These are phyloP conservation scores for Heteronetta atricapilla DNA, from an alignment of 2,113 vertebrate species.

Conservation along the genomic window DNA sequence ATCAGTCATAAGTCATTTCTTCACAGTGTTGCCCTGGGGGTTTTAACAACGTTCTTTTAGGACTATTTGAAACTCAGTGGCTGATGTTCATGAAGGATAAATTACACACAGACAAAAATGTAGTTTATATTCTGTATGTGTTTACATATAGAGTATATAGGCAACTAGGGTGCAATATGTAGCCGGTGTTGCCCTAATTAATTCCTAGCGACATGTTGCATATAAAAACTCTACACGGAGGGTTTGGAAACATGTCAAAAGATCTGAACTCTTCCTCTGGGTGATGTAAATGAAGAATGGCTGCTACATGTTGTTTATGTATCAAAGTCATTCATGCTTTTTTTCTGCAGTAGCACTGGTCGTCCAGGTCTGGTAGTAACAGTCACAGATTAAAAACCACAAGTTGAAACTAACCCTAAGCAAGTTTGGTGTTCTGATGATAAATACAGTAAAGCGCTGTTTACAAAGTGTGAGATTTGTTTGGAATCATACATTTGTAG, in stretches of 20 bases:
- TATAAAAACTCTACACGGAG: background rate
- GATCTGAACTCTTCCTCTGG: background rate
- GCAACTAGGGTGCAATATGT: background rate
- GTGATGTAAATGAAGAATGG: background rate
- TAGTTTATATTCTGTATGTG: background rate
- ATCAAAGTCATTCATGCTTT: background rate
- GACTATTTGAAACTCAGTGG: background rate
- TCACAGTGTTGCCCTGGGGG: background rate
- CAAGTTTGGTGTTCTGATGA: background rate
- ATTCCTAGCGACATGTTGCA: background rate
- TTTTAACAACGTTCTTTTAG: background rate
- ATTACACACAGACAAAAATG: background rate
- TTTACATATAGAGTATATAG: background rate
- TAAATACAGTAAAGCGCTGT: background rate
- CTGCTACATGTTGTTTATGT: background rate
- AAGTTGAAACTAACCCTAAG: background rate
- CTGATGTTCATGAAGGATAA: background rate
- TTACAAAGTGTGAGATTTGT: background rate
- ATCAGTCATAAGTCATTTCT: background rate
- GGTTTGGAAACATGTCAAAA: background rate
- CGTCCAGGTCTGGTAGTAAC: background rate
- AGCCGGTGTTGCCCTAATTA: background rate
- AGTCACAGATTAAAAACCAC: background rate
- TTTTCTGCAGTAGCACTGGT: background rate
- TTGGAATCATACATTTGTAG: background rate